phyloP scores from a whole-genome alignment of 2,113 vertebrate genomes.

The Smithornis capensis region DNA sequence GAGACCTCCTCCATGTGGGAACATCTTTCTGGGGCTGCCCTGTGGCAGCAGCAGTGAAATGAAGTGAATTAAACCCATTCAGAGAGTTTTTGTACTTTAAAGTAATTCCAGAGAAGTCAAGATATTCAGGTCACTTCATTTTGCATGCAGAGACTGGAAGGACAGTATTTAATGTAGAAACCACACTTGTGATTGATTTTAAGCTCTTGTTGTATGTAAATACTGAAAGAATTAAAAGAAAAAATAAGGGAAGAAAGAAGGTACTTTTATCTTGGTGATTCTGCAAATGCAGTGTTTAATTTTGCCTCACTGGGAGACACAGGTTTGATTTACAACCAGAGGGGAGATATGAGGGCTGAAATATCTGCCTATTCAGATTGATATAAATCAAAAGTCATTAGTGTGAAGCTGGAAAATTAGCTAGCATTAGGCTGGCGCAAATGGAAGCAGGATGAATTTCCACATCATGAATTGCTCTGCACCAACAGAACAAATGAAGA shows the following conservation, averaged over 20 bases:
- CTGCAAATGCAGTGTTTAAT: background rate
- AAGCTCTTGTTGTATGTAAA: conserved; percentile 65
- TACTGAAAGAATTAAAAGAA: conserved; percentile 62
- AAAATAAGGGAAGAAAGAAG: conserved; percentile 52
- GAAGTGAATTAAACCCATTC: conserved; percentile 13
- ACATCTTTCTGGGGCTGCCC: background rate
- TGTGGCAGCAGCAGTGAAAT: background rate
- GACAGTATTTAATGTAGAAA: background rate
- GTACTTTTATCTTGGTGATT: conserved; percentile 60
- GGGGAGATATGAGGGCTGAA: background rate
- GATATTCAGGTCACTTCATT: conserved; percentile 1
- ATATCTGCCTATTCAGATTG: background rate
- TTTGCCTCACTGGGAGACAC: background rate
- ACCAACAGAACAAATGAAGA: background rate
- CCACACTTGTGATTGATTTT: background rate
- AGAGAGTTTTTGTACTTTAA: conserved; percentile 24
- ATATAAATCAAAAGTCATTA: background rate
- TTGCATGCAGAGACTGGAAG: background rate
- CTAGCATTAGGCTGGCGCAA: background rate
- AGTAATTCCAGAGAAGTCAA: background rate
- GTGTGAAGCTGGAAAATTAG: background rate
- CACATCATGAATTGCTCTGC: background rate
- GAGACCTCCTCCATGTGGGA: conserved; percentile 20
- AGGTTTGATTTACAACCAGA: background rate
- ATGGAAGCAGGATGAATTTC: background rate